A percentile compares a stretch with the other conserved stretches of the same genome.
Conservation (phyloP, 2,797 vertebrate genomes). For the Oophaga sylvatica region DNA sequence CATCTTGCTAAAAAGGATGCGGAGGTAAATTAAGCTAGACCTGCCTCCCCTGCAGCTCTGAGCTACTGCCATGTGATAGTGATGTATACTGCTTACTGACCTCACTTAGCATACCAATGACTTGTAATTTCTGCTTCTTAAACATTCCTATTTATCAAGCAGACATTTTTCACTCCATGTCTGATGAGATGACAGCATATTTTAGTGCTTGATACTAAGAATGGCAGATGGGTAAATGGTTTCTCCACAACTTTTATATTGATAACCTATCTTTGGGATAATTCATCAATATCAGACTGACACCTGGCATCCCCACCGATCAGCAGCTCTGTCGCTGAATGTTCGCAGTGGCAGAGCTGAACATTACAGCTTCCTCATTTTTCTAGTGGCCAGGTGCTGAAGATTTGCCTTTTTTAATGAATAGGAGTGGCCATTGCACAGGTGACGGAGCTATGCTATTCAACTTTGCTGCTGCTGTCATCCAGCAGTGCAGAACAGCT, state of each 20-base stretch:
- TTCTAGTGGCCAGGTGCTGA: too few relatives aligned
- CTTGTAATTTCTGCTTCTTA: conserved; percentile 28
- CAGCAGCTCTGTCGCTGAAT: not conserved
- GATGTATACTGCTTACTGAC: conserved; percentile 20
- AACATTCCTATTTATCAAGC: conserved; percentile 26
- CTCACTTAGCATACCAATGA: conserved; percentile 46
- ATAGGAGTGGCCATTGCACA: too few relatives aligned
- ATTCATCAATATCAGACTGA: too few relatives aligned
- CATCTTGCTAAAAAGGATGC: conserved; percentile 82
- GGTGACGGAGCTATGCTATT: too few relatives aligned
- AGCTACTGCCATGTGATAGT: conserved; percentile 18
- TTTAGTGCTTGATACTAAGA: not conserved
- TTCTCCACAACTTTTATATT: too few relatives aligned
- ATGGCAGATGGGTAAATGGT: not conserved
- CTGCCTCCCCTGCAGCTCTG: conserved; percentile 11
- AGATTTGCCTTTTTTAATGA: too few relatives aligned
- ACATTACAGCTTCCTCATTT: too few relatives aligned
- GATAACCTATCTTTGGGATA: too few relatives aligned
- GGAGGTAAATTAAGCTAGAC: conserved; percentile 71
- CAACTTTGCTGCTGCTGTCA: too few relatives aligned
- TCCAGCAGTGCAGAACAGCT: too few relatives aligned
- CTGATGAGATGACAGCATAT: not conserved
- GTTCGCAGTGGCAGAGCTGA: too few relatives aligned
- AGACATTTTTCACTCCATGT: conserved; percentile 11
- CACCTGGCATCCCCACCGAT: too few relatives aligned